These are phyloP conservation scores for Styela clava DNA, from an alignment of 23 tunicate species.

Conservation along the genomic window DNA sequence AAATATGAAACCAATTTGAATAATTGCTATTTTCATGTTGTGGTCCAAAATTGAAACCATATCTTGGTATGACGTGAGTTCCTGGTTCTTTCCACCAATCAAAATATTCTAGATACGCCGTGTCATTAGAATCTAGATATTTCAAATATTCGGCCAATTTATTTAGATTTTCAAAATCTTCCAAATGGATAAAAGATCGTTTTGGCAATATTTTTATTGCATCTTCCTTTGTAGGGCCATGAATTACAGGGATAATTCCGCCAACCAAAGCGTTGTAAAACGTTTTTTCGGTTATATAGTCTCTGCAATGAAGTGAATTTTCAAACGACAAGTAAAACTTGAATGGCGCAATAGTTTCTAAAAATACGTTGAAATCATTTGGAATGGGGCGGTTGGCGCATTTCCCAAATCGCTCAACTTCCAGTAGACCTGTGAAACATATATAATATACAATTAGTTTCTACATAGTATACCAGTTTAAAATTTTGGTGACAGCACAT, in stretches of 20 bases:
- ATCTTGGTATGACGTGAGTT: slow-evolving; percentile 26
- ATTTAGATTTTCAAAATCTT: slow-evolving; percentile 45
- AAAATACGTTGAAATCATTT: neutral
- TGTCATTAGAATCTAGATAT: slow-evolving; percentile 38
- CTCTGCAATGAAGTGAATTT: slow-evolving; percentile 49
- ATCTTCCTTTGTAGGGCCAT: slow-evolving; percentile 31
- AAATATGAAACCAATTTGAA: neutral
- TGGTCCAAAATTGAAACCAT: slow-evolving; percentile 26
- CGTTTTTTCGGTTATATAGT: slow-evolving; percentile 55
- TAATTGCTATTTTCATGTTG: neutral
- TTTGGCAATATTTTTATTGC: slow-evolving; percentile 43
- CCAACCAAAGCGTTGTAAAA: slow-evolving; percentile 36
- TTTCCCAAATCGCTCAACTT: slow-evolving; percentile 27
- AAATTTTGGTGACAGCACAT: no score
- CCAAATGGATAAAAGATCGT: slow-evolving; percentile 47
- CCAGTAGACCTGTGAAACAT: neutral
- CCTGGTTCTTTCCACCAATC: slow-evolving; percentile 62
- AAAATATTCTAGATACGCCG: slow-evolving; percentile 63
- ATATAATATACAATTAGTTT: no score
- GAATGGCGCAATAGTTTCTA: slow-evolving; percentile 16
- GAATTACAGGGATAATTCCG: slow-evolving; percentile 47
- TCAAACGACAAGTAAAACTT: slow-evolving; percentile 82
- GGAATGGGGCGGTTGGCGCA: slow-evolving; percentile 25
- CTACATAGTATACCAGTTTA: neutral
- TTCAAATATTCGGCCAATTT: slow-evolving; percentile 35